Evolutionary conservation across 2,797 vertebrate genomes (phyloP).

Genomic region (Channa striata): DNA sequence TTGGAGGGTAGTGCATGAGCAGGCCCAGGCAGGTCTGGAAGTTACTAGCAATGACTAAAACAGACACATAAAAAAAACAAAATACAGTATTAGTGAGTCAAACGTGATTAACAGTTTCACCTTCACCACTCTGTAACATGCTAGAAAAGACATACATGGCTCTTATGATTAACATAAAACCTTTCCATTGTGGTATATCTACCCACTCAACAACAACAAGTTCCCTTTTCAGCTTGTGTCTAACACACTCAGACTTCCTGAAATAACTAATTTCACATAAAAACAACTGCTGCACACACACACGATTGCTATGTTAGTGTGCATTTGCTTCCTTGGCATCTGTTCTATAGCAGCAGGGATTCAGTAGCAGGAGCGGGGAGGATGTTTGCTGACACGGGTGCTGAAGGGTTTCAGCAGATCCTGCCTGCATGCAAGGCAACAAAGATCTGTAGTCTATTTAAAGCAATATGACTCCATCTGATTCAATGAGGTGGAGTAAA

Average conservation of each 20-base stretch:
- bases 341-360: neutral
- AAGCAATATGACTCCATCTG: slow-evolving; percentile 37
- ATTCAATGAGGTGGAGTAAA: slow-evolving; percentile 50
- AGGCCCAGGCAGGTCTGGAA: slow-evolving; percentile 98
- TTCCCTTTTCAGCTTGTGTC: neutral
- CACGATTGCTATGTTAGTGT: neutral
- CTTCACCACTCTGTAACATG: neutral
- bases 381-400: neutral
- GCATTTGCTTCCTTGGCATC: slow-evolving; percentile 3
- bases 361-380: neutral
- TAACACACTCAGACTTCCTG: neutral
- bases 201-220: neutral
- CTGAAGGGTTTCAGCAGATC: neutral
- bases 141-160: neutral
- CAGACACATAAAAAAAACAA: slow-evolving; percentile 24
- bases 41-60: slow-evolving; percentile 97
- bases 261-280: neutral
- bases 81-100: neutral
- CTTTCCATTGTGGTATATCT: neutral
- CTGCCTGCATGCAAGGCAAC: too few species aligned
- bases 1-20: slow-evolving; percentile 97
- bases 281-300: neutral
- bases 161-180: neutral
- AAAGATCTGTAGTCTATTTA: slow-evolving; percentile 2
- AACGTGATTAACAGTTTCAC: neutral